Percentiles rank a stretch among this genome's conserved stretches.
Evolutionary conservation across 1,140 invertebrate species (phyloP).

Genomic region (Bombus difficillimus): DNA sequence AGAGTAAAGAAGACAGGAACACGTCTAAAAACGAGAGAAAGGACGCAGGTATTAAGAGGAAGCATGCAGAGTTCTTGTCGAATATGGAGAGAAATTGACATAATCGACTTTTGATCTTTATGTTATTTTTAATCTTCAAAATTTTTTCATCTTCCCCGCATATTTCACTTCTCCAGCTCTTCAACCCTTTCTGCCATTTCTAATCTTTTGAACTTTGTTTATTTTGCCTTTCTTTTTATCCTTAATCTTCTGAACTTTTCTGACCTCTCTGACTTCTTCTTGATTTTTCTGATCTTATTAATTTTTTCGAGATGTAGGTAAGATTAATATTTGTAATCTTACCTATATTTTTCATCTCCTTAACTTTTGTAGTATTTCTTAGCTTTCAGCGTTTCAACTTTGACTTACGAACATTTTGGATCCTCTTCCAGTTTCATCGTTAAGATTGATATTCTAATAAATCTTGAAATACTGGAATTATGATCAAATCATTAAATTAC

Average conservation of each 20-base stretch:
- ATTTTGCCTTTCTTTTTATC: background rate
- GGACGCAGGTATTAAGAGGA: background rate
- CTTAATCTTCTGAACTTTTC: background rate
- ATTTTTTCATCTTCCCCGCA: background rate
- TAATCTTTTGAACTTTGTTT: background rate
- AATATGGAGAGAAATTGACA: conserved; percentile 20
- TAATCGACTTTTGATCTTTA: background rate
- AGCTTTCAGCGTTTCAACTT: background rate
- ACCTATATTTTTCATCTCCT: background rate
- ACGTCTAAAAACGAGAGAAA: background rate
- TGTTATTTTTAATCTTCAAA: background rate
- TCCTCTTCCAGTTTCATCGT: background rate
- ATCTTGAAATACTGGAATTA: background rate
- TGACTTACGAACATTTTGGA: background rate
- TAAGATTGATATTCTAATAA: background rate
- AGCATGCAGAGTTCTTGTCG: background rate
- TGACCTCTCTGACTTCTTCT: background rate
- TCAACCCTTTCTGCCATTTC: background rate
- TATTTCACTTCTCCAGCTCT: background rate
- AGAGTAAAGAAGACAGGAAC: background rate
- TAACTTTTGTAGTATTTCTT: background rate
- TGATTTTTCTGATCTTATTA: background rate
- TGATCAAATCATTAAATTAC: background rate
- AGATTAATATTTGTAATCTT: background rate
- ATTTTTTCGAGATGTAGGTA: background rate